Conservation (phyloP, 2,888 invertebrate genomes). For the Rotaria macrura region DNA sequence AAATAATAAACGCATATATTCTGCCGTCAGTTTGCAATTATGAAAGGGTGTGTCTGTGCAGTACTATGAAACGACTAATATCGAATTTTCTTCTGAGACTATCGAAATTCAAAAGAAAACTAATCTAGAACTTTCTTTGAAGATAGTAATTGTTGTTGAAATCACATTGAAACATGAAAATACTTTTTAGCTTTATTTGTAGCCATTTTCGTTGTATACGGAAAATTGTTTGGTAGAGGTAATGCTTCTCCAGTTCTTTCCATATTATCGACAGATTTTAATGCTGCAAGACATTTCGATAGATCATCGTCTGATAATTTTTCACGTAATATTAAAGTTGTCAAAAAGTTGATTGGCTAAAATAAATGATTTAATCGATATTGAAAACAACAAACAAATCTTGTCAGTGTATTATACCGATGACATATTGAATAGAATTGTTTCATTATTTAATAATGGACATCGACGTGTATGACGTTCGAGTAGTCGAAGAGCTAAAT, state of each 20-base stretch:
- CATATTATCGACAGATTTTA: constrained; percentile 67
- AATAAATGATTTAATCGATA: constrained; percentile 15
- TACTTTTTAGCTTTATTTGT: constrained; percentile 42
- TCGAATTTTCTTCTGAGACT: too few relatives aligned
- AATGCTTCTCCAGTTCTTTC: constrained; percentile 74
- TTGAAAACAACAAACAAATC: neutral
- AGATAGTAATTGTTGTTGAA: too few relatives aligned
- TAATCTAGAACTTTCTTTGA: too few relatives aligned
- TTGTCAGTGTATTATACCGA: neutral
- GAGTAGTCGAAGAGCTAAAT: neutral
- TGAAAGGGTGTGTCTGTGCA: too few relatives aligned
- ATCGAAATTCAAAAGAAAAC: too few relatives aligned
- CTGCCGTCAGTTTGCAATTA: too few relatives aligned
- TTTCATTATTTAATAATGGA: neutral
- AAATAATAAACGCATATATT: too few relatives aligned
- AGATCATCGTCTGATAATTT: constrained; percentile 73
- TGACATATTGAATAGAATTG: neutral
- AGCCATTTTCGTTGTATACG: constrained; percentile 43
- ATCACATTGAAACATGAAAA: too few relatives aligned
- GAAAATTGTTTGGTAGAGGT: constrained; percentile 54
- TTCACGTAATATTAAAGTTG: constrained; percentile 69
- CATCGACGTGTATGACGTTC: constrained; percentile 17
- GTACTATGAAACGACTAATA: too few relatives aligned
- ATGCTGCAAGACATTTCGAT: constrained; percentile 70
- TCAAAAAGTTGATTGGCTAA: constrained; percentile 69